Percentiles rank a stretch among this genome's conserved stretches.
These are phyloP conservation scores for Xenus cinereus DNA, from an alignment of 2,113 vertebrate genomes.

Conservation along the genomic window DNA sequence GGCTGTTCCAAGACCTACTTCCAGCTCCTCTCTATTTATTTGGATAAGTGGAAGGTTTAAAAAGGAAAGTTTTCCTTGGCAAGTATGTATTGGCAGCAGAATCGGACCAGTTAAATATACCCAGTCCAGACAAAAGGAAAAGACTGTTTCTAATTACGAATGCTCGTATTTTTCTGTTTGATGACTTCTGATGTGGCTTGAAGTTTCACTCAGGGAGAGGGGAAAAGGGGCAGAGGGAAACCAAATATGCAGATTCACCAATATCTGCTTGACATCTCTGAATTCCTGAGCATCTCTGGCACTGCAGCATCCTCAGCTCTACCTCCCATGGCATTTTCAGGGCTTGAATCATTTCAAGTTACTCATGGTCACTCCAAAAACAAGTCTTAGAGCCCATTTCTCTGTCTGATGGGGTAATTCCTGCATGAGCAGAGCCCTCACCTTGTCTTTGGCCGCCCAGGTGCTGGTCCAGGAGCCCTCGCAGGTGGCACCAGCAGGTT, in stretches of 20 bases:
- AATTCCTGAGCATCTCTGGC: constrained; percentile 17
- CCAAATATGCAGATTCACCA: not conserved
- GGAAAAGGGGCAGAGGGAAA: not conserved
- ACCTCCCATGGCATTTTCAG: not conserved
- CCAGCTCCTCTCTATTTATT: constrained; percentile 47
- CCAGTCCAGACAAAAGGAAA: constrained; percentile 44
- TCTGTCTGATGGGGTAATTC: accelerated
- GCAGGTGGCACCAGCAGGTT: not conserved
- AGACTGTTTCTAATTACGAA: constrained; percentile 51
- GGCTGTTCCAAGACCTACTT: constrained; percentile 61
- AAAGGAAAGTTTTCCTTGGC: constrained; percentile 74
- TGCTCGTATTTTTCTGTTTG: not conserved
- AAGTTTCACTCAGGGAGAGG: not conserved
- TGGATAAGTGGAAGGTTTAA: constrained; percentile 67
- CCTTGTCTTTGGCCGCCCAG: not conserved
- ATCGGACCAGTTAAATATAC: constrained; percentile 17
- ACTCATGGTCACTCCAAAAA: accelerated
- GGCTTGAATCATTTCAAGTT: not conserved
- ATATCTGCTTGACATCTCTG: not conserved
- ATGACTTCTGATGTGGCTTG: constrained; percentile 11
- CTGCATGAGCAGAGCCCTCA: not conserved
- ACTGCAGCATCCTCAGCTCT: not conserved
- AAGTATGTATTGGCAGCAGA: constrained; percentile 45
- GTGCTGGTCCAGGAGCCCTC: not conserved
- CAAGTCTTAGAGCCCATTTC: not conserved